Conservation (phyloP, 2,888 invertebrate species). For the Campoplex capitator region DNA sequence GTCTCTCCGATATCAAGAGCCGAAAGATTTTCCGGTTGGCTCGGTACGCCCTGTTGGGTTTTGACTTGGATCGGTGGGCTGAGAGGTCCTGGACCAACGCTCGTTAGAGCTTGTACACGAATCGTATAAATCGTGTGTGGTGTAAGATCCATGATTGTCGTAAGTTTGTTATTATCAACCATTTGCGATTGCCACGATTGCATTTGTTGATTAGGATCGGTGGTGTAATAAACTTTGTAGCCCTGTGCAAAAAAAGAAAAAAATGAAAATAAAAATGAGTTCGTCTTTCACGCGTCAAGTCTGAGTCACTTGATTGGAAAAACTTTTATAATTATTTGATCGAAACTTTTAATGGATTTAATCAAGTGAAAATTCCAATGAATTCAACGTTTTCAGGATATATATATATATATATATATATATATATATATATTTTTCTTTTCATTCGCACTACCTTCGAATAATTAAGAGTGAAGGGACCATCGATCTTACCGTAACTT, state of each 20-base stretch:
- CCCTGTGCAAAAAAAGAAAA: slow-evolving; percentile 87
- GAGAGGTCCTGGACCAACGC: slow-evolving; percentile 97
- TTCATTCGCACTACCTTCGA: background rate
- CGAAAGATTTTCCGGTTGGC: slow-evolving; percentile 96
- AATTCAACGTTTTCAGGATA: background rate
- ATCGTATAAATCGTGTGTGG: slow-evolving; percentile 98
- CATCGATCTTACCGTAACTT: slow-evolving; percentile 92
- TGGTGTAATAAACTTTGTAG: slow-evolving; percentile 98
- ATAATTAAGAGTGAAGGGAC: slow-evolving; percentile 41
- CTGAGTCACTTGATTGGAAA: background rate
- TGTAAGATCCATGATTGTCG: slow-evolving; percentile 96
- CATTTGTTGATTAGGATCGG: slow-evolving; percentile 93
- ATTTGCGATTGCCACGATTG: slow-evolving; percentile 97
- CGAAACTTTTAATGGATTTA: background rate
- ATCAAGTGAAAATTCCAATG: background rate
- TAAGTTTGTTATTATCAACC: slow-evolving; percentile 96
- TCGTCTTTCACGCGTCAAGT: background rate
- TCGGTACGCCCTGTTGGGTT: slow-evolving; percentile 99
- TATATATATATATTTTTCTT: too few species aligned
- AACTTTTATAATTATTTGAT: background rate
- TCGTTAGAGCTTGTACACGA: slow-evolving; percentile 96
- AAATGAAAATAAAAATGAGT: background rate
- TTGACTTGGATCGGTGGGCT: slow-evolving; percentile 99
- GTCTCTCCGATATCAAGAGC: slow-evolving; percentile 95
- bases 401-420: too few species aligned